Conservation (phyloP, 1,140 invertebrate genomes). For the Drosophila ficusphila region DNA sequence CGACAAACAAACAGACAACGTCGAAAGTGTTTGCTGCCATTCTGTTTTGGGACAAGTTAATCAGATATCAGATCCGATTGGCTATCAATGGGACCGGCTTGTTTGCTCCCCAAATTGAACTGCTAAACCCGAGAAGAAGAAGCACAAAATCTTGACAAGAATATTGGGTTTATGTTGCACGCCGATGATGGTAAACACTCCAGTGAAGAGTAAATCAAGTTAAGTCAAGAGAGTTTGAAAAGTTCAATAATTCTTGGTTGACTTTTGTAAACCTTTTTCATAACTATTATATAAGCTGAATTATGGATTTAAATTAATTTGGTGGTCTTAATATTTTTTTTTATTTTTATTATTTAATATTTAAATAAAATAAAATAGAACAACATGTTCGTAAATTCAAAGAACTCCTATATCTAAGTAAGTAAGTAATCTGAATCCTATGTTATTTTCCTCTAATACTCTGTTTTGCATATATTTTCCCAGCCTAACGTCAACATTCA, state of each 20-base stretch:
- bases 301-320: too few species aligned
- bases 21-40: constrained; percentile 24
- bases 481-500: neutral
- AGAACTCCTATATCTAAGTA: too few species aligned
- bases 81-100: constrained; percentile 23
- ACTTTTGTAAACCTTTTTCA: too few species aligned
- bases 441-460: neutral
- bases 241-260: too few species aligned
- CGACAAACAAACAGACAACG: neutral
- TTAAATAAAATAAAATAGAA: too few species aligned
- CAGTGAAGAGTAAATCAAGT: too few species aligned
- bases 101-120: constrained; percentile 31
- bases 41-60: constrained; percentile 38
- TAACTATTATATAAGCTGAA: too few species aligned
- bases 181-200: neutral
- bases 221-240: too few species aligned
- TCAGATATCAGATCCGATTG: constrained; percentile 30
- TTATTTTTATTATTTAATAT: too few species aligned
- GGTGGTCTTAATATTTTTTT: too few species aligned
- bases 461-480: neutral
- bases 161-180: neutral
- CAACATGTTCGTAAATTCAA: too few species aligned
- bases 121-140: constrained; percentile 4
- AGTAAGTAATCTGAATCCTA: too few species aligned
- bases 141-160: neutral